Evolutionary conservation across 2,888 invertebrate genomes (phyloP).

Genomic region (Glyphotaelius pellucidus): DNA sequence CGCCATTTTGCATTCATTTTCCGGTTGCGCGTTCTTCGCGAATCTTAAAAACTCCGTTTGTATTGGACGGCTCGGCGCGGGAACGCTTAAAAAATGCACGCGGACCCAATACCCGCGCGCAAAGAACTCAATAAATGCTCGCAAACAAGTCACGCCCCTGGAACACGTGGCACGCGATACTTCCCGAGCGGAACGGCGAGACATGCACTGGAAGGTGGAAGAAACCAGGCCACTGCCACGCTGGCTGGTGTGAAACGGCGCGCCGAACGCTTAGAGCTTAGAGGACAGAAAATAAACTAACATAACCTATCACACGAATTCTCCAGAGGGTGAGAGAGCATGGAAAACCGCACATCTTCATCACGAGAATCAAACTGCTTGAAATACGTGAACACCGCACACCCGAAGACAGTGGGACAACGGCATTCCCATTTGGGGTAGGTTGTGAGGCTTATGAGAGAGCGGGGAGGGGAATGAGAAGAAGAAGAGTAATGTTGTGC

Average conservation of each 20-base stretch:
- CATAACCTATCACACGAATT: not conserved
- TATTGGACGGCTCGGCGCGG: conserved; percentile 18
- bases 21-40: conserved; percentile 54
- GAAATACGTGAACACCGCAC: not conserved
- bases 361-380: not conserved
- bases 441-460: too few species aligned
- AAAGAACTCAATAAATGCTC: not conserved
- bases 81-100: conserved; percentile 11
- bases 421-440: too few species aligned
- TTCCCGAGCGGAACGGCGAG: not conserved
- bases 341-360: not conserved
- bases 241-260: not conserved
- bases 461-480: too few species aligned
- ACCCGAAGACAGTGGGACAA: too few species aligned
- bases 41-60: conserved; percentile 51
- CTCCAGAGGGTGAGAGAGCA: not conserved
- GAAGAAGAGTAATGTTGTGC: too few species aligned
- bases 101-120: not conserved
- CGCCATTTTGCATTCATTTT: conserved; percentile 64
- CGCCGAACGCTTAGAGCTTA: not conserved
- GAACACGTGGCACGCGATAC: not conserved
- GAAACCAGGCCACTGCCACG: not conserved
- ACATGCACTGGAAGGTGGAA: not conserved
- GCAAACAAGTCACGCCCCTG: not conserved
- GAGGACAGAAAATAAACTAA: not conserved